phyloP scores from a whole-genome alignment of 92 coral and sea anemone species.

The Phymanthus crucifer region DNA sequence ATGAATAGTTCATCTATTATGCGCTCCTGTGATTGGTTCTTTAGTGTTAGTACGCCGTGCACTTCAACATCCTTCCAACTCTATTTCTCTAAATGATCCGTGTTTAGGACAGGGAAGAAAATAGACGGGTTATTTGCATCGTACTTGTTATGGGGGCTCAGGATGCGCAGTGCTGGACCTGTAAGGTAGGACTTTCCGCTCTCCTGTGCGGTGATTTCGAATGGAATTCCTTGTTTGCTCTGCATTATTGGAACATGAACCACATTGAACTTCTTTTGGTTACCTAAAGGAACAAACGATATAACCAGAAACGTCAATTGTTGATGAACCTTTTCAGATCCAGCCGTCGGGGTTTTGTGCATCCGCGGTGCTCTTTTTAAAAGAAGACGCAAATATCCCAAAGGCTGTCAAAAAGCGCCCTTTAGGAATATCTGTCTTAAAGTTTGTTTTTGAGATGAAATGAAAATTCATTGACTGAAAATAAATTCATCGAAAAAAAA shows the following conservation, averaged over 20 bases:
- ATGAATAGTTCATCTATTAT: too few relatives aligned
- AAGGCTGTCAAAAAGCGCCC: too few relatives aligned
- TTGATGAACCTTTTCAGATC: not conserved
- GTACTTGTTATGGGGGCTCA: constrained; percentile 62
- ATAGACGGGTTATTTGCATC: constrained; percentile 65
- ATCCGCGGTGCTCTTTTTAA: too few relatives aligned
- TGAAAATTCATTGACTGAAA: too few relatives aligned
- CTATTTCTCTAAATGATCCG: constrained; percentile 64
- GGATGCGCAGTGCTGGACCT: constrained; percentile 73
- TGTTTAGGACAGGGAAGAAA: constrained; percentile 71
- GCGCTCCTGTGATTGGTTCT: too few relatives aligned
- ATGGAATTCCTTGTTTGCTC: constrained; percentile 62
- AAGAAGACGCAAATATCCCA: too few relatives aligned
- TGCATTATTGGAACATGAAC: constrained; percentile 61
- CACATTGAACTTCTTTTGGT: constrained; percentile 27
- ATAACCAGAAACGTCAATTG: too few relatives aligned
- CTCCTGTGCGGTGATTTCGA: constrained; percentile 79
- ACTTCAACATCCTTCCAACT: not conserved
- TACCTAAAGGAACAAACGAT: not conserved
- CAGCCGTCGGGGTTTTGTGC: not conserved
- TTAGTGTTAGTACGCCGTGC: too few relatives aligned
- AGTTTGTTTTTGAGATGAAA: too few relatives aligned
- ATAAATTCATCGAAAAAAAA: too few relatives aligned
- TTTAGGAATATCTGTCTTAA: too few relatives aligned
- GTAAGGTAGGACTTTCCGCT: constrained; percentile 67